Evolutionary conservation across 2,797 vertebrate genomes (phyloP).

Genomic region (Bryconaethiops microstoma): DNA sequence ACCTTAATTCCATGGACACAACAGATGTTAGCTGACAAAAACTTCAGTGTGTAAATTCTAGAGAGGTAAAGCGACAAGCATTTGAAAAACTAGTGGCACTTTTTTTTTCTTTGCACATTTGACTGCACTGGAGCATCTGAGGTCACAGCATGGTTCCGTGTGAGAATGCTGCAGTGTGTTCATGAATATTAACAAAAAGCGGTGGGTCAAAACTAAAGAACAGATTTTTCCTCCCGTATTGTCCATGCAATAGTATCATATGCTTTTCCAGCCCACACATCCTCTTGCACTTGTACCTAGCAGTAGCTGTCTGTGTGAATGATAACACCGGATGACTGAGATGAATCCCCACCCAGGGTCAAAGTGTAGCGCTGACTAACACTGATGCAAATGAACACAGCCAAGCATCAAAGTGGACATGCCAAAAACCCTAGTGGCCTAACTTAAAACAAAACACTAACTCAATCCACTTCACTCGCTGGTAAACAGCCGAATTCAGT

Average conservation of each 20-base stretch:
- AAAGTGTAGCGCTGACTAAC: conserved; percentile 20
- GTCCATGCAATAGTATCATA: conserved; percentile 30
- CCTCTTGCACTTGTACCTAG: conserved; percentile 13
- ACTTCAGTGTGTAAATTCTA: too few species aligned
- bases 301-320: conserved; percentile 16
- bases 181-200: conserved; percentile 52
- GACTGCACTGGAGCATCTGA: background rate
- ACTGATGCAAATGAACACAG: conserved; percentile 36
- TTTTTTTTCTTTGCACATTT: background rate
- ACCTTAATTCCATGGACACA: background rate
- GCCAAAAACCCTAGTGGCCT: conserved; percentile 12
- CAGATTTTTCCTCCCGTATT: conserved; percentile 25
- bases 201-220: conserved; percentile 28
- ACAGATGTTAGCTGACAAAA: background rate
- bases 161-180: conserved; percentile 23
- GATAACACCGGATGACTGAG: conserved; percentile 16
- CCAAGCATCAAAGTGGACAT: conserved; percentile 33
- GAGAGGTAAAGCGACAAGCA: background rate
- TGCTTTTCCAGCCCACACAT: conserved; percentile 31
- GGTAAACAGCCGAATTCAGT: conserved; percentile 11
- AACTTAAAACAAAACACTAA: conserved; percentile 8
- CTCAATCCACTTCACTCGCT: conserved; percentile 27
- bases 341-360: conserved; percentile 4
- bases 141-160: background rate
- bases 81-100: background rate